Base-by-base conservation (phyloP, 2,113 vertebrate species). In the Varanus salvator region DNA sequence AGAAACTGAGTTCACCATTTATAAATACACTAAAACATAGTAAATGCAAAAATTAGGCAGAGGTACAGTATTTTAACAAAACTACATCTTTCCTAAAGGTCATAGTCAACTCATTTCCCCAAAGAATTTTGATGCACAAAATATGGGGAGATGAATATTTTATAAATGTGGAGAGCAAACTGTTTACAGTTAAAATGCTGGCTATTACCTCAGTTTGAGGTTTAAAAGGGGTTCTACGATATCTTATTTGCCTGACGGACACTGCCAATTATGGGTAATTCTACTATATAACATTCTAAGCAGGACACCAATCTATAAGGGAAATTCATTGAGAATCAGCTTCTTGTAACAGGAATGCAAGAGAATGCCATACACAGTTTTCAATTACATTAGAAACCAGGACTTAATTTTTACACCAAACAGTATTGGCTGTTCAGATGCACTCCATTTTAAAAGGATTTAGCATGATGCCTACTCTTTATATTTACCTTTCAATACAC, bases 1-100 rank as follows among this genome's bases (percentile, higher is more conserved):
- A 96, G 96, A 97, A 98, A 97, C 95, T 92, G 95, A 96, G 95
- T 97, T 96, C 97, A 97, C 96, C 96, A 96, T 97, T 97, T 97
- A 98, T 98, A 98, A 98, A 98, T 98, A 98, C 96, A 97, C 97
- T 96, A 97, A 97, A 96, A 97, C 97, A 97, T 93, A 96, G 95
- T 97, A 96, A 95, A 97, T 97, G 95, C 95, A 97, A 97, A 96
- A 95, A 95, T 96, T 96, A 96, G 96, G 95, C 93, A 94, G 89
- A 95, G 95, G 93, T 97, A 97, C 96, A 97, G 95, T 94, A 97
- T 97, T 96, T 96, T 94, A 97, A 97, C 94, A 96, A 96, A 97
- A 97, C 91, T 93, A 96, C 92, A 95, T 95, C 81, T 96, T 95
- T 92, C 93, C 96, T 95, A 95, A 95, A 96, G 90, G 90, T 96